These are phyloP conservation scores for Eupithecia abbreviata DNA, from an alignment of 2,888 invertebrate genomes.

Conservation along the genomic window DNA sequence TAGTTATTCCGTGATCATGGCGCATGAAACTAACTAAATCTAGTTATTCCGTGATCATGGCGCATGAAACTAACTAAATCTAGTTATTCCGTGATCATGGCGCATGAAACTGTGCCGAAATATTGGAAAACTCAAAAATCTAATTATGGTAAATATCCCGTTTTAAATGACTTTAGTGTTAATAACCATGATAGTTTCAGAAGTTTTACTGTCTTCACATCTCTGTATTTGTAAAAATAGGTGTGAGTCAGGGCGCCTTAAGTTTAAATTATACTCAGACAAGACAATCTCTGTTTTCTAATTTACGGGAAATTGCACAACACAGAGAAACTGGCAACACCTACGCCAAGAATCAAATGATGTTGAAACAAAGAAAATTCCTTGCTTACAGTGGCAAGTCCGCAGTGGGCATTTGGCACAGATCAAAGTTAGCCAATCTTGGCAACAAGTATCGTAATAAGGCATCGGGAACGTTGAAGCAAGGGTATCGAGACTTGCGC, in stretches of 20 bases:
- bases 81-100: too few relatives aligned
- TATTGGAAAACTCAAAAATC: too few relatives aligned
- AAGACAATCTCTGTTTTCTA: constrained; percentile 9
- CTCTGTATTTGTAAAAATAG: too few relatives aligned
- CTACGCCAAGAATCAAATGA: constrained; percentile 26
- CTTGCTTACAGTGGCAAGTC: constrained; percentile 31
- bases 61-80: too few relatives aligned
- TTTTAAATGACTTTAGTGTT: too few relatives aligned
- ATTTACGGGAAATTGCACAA: constrained; percentile 23
- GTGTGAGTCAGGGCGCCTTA: neutral
- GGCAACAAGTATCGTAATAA: constrained; percentile 35
- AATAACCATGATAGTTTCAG: too few relatives aligned
- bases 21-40: too few relatives aligned
- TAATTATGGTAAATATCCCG: too few relatives aligned
- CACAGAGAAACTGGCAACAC: constrained; percentile 12
- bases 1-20: too few relatives aligned
- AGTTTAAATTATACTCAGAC: neutral
- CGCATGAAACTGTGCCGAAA: too few relatives aligned
- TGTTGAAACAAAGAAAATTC: constrained; percentile 41
- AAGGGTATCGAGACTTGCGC: neutral
- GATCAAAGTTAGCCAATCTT: constrained; percentile 44
- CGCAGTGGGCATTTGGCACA: constrained; percentile 46
- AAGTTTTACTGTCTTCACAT: too few relatives aligned
- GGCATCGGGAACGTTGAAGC: neutral
- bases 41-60: too few relatives aligned